Conservation (phyloP, 1,140 invertebrate genomes). For the Aphelinus atriplicis region DNA sequence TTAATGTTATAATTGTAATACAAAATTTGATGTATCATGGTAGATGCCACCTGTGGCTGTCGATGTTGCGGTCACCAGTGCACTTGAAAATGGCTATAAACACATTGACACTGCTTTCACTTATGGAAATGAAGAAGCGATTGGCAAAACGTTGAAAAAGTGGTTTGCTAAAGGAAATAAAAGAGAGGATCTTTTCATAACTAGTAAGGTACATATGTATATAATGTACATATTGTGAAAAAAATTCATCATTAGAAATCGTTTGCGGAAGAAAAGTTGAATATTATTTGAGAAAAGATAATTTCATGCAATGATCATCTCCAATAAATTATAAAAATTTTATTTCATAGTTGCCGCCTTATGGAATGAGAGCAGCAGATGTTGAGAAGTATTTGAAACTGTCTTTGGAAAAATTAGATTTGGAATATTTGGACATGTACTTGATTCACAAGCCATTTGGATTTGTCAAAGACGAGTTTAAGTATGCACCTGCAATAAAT, state of each 20-base stretch:
- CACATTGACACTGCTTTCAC: conserved; percentile 38
- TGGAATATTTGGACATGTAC: conserved; percentile 78
- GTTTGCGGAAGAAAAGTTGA: too few species aligned
- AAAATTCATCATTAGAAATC: too few species aligned
- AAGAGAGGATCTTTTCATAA: conserved; percentile 34
- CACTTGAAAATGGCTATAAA: conserved; percentile 26
- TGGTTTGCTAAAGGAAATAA: conserved; percentile 34
- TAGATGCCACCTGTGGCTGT: conserved; percentile 68
- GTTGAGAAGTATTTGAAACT: conserved; percentile 29
- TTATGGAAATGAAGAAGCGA: conserved; percentile 36
- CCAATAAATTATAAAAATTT: not conserved
- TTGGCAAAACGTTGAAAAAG: conserved; percentile 32
- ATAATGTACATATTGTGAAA: not conserved
- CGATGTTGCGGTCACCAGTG: conserved; percentile 19
- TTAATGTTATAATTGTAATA: not conserved
- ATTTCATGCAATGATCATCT: too few species aligned
- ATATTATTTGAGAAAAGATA: too few species aligned
- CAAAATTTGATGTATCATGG: not conserved
- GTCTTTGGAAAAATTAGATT: conserved; percentile 29
- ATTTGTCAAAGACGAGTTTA: conserved; percentile 67
- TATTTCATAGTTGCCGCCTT: conserved; percentile 41
- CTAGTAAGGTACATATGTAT: conserved; percentile 38
- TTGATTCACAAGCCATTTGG: conserved; percentile 76
- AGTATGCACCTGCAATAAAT: conserved; percentile 45
- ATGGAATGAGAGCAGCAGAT: conserved; percentile 6